Conservation (phyloP, 2,113 vertebrate genomes). For the Pachycephala philippinensis region DNA sequence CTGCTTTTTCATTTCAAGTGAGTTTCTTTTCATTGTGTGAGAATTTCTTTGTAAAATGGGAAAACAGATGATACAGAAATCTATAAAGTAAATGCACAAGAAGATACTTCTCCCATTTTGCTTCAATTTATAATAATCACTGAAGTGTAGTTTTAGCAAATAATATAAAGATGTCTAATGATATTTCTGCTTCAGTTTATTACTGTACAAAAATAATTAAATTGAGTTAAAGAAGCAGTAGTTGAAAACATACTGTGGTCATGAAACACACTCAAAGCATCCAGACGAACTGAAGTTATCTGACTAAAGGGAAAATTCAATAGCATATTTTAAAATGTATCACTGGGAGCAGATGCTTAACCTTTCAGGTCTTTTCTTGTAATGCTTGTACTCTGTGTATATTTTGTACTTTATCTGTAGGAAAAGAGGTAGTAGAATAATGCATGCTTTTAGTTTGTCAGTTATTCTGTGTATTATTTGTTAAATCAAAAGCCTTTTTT, state of each 20-base stretch:
- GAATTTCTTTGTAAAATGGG: background rate
- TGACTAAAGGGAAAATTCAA: background rate
- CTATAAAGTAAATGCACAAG: background rate
- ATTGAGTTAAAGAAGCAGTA: background rate
- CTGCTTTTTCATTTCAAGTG: background rate
- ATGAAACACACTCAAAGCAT: background rate
- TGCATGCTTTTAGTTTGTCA: background rate
- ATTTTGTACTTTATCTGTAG: background rate
- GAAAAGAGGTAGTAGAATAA: background rate
- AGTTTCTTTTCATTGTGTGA: background rate
- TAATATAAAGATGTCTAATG: background rate
- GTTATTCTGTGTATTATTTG: background rate
- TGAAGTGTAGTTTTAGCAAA: background rate
- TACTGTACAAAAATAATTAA: background rate
- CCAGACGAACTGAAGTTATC: background rate
- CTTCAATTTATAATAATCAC: background rate
- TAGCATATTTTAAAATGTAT: background rate
- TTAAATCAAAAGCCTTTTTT: background rate
- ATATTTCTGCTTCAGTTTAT: background rate
- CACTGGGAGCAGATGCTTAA: background rate
- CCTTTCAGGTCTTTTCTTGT: background rate
- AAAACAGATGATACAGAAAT: background rate
- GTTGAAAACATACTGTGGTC: background rate
- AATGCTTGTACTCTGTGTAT: background rate
- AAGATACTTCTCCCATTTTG: background rate